Base-by-base conservation (phyloP, 2,888 invertebrate species). In the Cremastinae sp. region DNA sequence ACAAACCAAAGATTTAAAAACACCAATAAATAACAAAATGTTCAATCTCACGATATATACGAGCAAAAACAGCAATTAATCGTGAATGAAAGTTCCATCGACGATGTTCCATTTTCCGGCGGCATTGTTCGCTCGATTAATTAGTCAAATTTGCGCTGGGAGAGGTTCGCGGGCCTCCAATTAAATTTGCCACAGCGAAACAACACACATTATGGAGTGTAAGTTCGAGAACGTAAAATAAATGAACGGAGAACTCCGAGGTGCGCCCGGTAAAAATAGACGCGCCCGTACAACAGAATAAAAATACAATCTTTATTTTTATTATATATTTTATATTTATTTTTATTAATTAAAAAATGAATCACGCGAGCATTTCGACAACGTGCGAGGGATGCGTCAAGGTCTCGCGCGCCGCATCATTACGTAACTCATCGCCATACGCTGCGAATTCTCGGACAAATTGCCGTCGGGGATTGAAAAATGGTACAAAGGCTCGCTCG, bases 321-420 rank as follows among this genome's bases (percentile, higher is more conserved):
- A 56, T 64, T n/a, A 28, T 54, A 8, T 34, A 10, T 22, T n/a
- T n/a, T n/a, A n/a, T n/a, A n/a, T n/a, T n/a, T n/a, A n/a, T n/a
- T n/a, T n/a, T n/a, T n/a, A n/a, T n/a, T n/a, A n/a, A n/a, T n/a
- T n/a, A n/a, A n/a, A n/a, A 22, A 59, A 51, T 73, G 66, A 73
- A 66, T 73, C 66, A 66, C 36, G 7, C 62, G 45, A 28, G 34
- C 16, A 62, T 66, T 51, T 73, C 36, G 59, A 43, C 58, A 45
- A 73, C 65, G 53, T 66, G 36, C 66, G 65, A 20, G 59, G 66
- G 66, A 73, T 16, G 49, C 73, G 28, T 53, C 73, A 66, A 73
- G 73, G 73, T 66, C 59, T 45, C 16, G 34, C 34, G 8, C 5
- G 47, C 62, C 66, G 36, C 51, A n/a, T 54, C 59, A 45, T 73